Percentiles rank a stretch among this genome's conserved stretches.
Evolutionary conservation across 2,888 invertebrate genomes (phyloP).

Genomic region (Opisthograptis luteolata): DNA sequence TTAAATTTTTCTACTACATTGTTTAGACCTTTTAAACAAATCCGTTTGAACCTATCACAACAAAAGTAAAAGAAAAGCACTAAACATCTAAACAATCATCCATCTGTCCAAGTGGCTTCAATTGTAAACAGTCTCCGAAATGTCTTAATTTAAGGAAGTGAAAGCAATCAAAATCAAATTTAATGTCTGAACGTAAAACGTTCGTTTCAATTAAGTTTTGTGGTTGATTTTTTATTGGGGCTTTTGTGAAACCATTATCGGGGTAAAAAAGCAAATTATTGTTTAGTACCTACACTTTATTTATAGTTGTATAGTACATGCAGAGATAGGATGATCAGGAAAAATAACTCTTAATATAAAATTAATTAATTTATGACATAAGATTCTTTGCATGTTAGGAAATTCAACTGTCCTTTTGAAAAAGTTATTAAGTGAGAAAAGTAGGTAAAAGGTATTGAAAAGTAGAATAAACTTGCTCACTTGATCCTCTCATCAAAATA

Average conservation of each 20-base stretch:
- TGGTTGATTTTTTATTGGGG: slow-evolving; percentile 17
- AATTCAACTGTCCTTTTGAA: too few relatives aligned
- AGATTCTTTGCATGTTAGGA: too few relatives aligned
- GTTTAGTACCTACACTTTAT: too few relatives aligned
- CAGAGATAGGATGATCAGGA: too few relatives aligned
- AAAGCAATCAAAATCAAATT: slow-evolving; percentile 41
- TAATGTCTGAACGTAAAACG: slow-evolving; percentile 32
- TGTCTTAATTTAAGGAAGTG: slow-evolving; percentile 62
- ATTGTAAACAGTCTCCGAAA: slow-evolving; percentile 37
- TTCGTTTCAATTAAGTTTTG: slow-evolving; percentile 22
- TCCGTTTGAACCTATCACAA: slow-evolving; percentile 2
- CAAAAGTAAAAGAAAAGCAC: slow-evolving; percentile 15
- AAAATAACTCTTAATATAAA: too few relatives aligned
- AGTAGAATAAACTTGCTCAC: too few relatives aligned
- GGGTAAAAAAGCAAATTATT: too few relatives aligned
- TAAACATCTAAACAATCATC: slow-evolving; percentile 11
- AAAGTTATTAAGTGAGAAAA: too few relatives aligned
- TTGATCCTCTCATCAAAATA: too few relatives aligned
- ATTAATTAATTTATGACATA: too few relatives aligned
- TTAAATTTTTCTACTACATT: neutral
- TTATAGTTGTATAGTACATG: too few relatives aligned
- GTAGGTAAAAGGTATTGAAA: too few relatives aligned
- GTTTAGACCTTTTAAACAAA: neutral
- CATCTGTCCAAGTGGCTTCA: slow-evolving; percentile 20
- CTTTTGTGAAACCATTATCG: slow-evolving; percentile 1